phyloP scores from a whole-genome alignment of 2,888 invertebrate species.

The Pandemis cinnamomeana region DNA sequence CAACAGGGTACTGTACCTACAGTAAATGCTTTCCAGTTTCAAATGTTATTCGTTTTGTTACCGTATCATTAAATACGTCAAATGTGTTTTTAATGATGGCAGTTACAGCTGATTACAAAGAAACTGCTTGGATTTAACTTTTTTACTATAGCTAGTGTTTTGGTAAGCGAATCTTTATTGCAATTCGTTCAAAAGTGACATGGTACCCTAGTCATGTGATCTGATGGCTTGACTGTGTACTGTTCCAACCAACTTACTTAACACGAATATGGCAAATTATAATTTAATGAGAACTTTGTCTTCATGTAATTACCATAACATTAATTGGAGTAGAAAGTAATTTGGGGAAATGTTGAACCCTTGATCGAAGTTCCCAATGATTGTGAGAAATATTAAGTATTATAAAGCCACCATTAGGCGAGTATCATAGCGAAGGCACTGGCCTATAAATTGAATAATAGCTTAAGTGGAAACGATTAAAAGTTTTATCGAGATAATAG shows the following conservation, averaged over 20 bases:
- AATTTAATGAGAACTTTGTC: no score
- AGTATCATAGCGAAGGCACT: neutral
- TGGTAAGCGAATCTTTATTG: no score
- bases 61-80: neutral
- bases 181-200: neutral
- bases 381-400: slow-evolving; percentile 14
- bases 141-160: no score
- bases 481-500: slow-evolving; percentile 15
- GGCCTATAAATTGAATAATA: slow-evolving; percentile 6
- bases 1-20: no score
- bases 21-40: neutral
- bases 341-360: slow-evolving; percentile 10
- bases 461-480: slow-evolving; percentile 6
- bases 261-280: no score
- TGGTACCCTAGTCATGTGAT: neutral
- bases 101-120: neutral
- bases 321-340: neutral
- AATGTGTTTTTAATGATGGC: slow-evolving; percentile 18
- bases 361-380: slow-evolving; percentile 4
- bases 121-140: neutral
- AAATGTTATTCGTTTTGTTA: neutral
- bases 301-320: no score
- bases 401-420: slow-evolving; percentile 22
- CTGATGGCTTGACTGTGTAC: neutral
- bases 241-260: no score